Base-by-base conservation (phyloP, 2,113 vertebrate species). In the Hiodon alosoides region DNA sequence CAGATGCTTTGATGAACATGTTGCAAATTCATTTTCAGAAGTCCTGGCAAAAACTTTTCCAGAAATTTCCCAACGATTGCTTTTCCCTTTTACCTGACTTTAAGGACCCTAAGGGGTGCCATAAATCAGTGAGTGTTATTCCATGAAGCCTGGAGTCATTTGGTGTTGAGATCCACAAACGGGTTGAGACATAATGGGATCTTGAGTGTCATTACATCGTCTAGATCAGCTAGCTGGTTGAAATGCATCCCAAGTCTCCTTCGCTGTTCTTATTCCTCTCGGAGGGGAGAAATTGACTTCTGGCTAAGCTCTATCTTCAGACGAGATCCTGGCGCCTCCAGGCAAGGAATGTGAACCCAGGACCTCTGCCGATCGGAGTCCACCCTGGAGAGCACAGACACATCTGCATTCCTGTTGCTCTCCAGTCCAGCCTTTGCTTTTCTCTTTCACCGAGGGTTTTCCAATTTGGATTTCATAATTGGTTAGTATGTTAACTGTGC, bases 331-430 rank as follows among this genome's bases (percentile, higher is more conserved):
- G 88, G 91, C 88, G 89, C 82, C 10, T 80, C 70, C 17, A 81
- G 85, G 83, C 88, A 85, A 89, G 86, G 90, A 91, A 92, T 91
- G 87, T 88, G 89, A 92, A 88, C 86, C 79, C 74, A 53, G 53
- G 67, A 81, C 78, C 74, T 84, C 76, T 82, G 84, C 85, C 83
- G 77, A 87, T 80, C 81, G 74, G 82, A 85, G 86, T 84, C 81
- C 82, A 83, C 83, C 82, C 83, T 67, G 57, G n/a, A 81, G 85
- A 14, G 51, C 54, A 65, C 72, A 73, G 48, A 74, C 54, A 62
- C 17, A 53, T 48, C 53, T 51, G 52, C 62, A 66, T 67, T 69
- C 64, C 7, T 16, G 61, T 8, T 57, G 61, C 67, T 57, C 51
- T 13, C 75, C 64, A 60, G 10, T 60, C 70, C 54, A 3, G 51